A percentile compares a stretch with the other conserved stretches of the same genome.
Evolutionary conservation across 2,113 vertebrate genomes (phyloP).

Genomic region (Heterotilapia buettikoferi): DNA sequence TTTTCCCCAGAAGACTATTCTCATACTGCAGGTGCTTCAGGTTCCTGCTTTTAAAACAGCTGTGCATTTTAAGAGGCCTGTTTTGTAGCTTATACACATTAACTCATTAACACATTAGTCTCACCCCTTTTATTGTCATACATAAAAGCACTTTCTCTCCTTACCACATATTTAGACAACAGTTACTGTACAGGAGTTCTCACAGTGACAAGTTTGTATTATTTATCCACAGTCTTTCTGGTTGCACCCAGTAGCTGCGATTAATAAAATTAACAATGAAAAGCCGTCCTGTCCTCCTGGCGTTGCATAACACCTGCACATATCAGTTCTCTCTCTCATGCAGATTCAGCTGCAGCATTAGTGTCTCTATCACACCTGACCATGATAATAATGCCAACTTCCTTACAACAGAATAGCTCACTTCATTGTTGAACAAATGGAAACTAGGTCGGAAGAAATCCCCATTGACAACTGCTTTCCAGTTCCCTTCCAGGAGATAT

Average conservation of each 20-base stretch:
- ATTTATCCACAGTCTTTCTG: not conserved
- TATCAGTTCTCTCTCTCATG: not conserved
- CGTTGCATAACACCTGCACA: not conserved
- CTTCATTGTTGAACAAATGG: slow-evolving; percentile 31
- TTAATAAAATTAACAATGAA: not conserved
- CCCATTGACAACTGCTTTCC: slow-evolving; percentile 50
- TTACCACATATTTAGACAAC: not conserved
- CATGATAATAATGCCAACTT: slow-evolving; percentile 7
- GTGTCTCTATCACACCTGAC: not conserved
- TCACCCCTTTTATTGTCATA: not conserved
- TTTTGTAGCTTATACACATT: not conserved
- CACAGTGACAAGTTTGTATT: not conserved
- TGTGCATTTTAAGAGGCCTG: not conserved
- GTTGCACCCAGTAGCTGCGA: not conserved
- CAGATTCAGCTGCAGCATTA: not conserved
- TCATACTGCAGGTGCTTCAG: not conserved
- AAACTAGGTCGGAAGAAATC: slow-evolving; percentile 42
- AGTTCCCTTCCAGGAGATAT: slow-evolving; percentile 32
- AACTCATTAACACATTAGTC: no score
- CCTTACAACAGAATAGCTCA: not conserved
- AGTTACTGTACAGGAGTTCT: not conserved
- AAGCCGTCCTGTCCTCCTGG: not conserved
- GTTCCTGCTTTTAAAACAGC: not conserved
- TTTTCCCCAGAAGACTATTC: slow-evolving; percentile 1
- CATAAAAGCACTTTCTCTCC: not conserved